Evolutionary conservation across 2,888 invertebrate genomes (phyloP).

Genomic region (Caenorhabditis sinica): DNA sequence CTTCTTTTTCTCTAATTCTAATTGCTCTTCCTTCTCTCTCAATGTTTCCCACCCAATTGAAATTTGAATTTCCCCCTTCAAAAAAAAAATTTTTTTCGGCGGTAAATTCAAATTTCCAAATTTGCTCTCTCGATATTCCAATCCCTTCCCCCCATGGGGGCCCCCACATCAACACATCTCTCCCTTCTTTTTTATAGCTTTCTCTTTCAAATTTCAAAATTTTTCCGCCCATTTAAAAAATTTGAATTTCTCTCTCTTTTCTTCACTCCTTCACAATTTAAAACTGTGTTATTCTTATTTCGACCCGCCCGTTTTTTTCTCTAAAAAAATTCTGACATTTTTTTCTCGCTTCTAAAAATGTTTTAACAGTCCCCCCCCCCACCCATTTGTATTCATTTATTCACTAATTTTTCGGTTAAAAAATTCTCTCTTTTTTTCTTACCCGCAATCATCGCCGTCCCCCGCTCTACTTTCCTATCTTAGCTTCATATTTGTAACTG

Average conservation of each 20-base stretch:
- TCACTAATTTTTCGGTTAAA: too few species aligned
- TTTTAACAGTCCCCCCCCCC: too few species aligned
- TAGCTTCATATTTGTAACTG: slow-evolving; percentile 61
- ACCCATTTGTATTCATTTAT: too few species aligned
- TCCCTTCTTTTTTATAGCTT: background rate
- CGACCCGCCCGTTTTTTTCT: slow-evolving; percentile 21
- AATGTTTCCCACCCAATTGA: background rate
- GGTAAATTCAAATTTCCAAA: background rate
- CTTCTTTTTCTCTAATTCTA: slow-evolving; percentile 4
- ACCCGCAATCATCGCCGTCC: background rate
- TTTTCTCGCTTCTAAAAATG: background rate
- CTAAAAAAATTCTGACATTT: slow-evolving; percentile 5
- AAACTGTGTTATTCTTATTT: slow-evolving; percentile 62
- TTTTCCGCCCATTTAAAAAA: background rate
- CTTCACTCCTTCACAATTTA: slow-evolving; percentile 31
- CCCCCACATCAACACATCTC: slow-evolving; percentile 37
- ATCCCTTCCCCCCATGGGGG: too few species aligned
- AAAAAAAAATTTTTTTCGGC: too few species aligned
- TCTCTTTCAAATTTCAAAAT: background rate
- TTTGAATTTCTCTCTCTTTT: background rate
- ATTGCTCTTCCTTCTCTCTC: slow-evolving; percentile 8
- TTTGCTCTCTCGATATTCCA: slow-evolving; percentile 40
- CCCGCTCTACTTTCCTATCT: slow-evolving; percentile 61
- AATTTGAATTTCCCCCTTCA: too few species aligned
- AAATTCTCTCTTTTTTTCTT: background rate